Evolutionary conservation across 2,113 vertebrate genomes (phyloP).

Genomic region (Lipophrys pholis): DNA sequence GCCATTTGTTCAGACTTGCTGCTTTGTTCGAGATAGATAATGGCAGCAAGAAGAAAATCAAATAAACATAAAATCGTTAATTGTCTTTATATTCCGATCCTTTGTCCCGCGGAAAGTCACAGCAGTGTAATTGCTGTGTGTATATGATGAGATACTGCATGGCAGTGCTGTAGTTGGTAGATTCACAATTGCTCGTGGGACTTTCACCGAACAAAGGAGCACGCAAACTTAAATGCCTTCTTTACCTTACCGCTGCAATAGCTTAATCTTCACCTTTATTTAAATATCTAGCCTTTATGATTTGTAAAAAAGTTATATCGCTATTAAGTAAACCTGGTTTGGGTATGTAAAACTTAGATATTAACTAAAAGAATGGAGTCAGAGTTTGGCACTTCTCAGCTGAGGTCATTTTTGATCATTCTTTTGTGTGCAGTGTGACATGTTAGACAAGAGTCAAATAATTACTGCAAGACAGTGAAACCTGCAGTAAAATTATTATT

Average conservation of each 20-base stretch:
- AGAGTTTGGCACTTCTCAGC: not conserved
- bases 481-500: not conserved
- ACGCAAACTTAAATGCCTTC: conserved; percentile 46
- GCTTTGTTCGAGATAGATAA: conserved; percentile 70
- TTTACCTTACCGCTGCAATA: conserved; percentile 39
- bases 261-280: not conserved
- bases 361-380: not conserved
- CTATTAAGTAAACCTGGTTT: no score
- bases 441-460: not conserved
- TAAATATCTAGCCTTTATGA: not conserved
- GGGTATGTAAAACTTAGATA: not conserved
- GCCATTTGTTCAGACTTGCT: conserved; percentile 69
- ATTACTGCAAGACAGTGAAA: not conserved
- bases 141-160: conserved; percentile 45
- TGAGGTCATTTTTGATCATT: not conserved
- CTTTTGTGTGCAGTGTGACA: not conserved
- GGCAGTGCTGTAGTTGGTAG: conserved; percentile 39
- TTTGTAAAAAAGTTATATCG: not conserved
- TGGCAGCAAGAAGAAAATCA: conserved; percentile 72
- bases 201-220: conserved; percentile 50
- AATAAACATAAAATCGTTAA: conserved; percentile 79
- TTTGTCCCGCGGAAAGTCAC: conserved; percentile 65
- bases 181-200: conserved; percentile 63
- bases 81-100: conserved; percentile 79
- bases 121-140: conserved; percentile 61